Evolutionary conservation across 2,888 invertebrate genomes (phyloP).

Genomic region (Cerastoderma edule): DNA sequence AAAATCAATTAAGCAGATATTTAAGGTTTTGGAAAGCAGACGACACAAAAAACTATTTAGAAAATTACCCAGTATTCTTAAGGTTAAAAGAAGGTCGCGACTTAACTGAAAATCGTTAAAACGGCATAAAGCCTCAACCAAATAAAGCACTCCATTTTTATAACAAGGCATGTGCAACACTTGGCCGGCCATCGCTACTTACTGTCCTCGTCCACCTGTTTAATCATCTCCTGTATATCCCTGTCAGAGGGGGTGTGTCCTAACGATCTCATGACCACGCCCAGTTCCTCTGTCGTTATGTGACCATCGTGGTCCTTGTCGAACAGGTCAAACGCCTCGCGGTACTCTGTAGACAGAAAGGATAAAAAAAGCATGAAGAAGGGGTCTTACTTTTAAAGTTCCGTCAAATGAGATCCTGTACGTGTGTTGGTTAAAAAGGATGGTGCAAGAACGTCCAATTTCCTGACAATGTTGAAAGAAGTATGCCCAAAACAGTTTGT

Average conservation of each 20-base stretch:
- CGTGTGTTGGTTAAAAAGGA: not conserved
- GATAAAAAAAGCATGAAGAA: not conserved
- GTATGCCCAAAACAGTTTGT: not conserved
- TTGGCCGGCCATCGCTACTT: not conserved
- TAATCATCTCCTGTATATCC: constrained; percentile 14
- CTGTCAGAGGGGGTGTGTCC: constrained; percentile 13
- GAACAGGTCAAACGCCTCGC: constrained; percentile 16
- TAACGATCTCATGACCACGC: constrained; percentile 17
- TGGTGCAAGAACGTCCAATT: not conserved
- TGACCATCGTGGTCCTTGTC: constrained; percentile 23
- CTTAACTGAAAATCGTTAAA: not conserved
- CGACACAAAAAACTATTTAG: not conserved
- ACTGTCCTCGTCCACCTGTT: constrained; percentile 19
- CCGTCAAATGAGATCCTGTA: not conserved
- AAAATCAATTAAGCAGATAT: too few species aligned
- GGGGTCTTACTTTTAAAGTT: too few species aligned
- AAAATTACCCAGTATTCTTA: not conserved
- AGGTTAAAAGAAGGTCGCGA: not conserved
- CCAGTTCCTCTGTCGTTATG: constrained; percentile 16
- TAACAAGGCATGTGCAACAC: not conserved
- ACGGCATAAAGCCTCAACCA: not conserved
- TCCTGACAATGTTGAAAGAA: not conserved
- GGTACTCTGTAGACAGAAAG: not conserved
- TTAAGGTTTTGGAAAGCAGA: too few species aligned
- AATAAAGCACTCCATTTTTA: not conserved